A percentile compares a stretch with the other conserved stretches of the same genome.
Evolutionary conservation across 2,797 vertebrate species (phyloP).

Genomic region (Bradypus variegatus): DNA sequence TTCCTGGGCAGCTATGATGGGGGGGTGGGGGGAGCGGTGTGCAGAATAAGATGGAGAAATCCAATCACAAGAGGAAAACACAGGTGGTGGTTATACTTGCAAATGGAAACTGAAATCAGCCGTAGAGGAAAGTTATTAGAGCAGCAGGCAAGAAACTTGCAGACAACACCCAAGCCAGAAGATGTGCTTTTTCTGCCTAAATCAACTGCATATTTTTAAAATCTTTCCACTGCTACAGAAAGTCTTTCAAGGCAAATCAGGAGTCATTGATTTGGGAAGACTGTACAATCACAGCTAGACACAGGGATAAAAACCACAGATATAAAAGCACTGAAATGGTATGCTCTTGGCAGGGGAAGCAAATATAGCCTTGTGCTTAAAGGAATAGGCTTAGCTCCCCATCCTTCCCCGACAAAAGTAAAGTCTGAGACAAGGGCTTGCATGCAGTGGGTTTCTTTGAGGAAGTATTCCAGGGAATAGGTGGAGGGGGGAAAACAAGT

Average conservation of each 20-base stretch:
- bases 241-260: slow-evolving; percentile 28
- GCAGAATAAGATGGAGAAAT: neutral
- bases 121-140: neutral
- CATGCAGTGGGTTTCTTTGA: neutral
- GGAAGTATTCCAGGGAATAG: neutral
- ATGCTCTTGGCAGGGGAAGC: neutral
- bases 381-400: neutral
- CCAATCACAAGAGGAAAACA: neutral
- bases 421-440: neutral
- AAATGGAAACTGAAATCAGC: slow-evolving; percentile 40
- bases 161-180: neutral
- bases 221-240: slow-evolving; percentile 19
- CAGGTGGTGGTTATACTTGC: slow-evolving; percentile 36
- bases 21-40: neutral
- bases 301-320: neutral
- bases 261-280: slow-evolving; percentile 19
- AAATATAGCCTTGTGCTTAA: neutral
- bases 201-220: slow-evolving; percentile 48
- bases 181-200: slow-evolving; percentile 19
- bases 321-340: neutral
- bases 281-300: neutral
- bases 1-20: neutral
- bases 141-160: slow-evolving; percentile 8
- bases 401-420: neutral
- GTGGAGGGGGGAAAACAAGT: neutral